Evolutionary conservation across 1,140 invertebrate species (phyloP), one percentile per base, ranked within the genome.

Genomic region (Rhizoglyphus robini): DNA sequence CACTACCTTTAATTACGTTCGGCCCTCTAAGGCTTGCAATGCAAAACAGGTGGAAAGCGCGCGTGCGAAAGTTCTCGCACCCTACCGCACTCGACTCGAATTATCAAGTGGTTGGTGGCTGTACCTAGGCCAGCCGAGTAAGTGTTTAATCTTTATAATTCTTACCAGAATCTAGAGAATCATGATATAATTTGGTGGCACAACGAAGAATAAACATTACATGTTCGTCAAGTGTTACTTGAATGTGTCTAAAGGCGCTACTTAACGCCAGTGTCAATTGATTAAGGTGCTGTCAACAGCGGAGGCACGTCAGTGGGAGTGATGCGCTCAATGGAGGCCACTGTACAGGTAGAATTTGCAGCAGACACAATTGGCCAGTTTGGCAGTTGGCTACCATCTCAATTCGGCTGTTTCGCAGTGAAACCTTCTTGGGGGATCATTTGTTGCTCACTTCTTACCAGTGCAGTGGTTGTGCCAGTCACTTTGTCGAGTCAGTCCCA

Each of bases 31-130:
- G 51, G 31, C 15, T 23, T 27, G 51, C 51, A 23, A 23, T 32
- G 27, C 58, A 30, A 60, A 34, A 63, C 61, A 63, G 61, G 61
- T 63, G 61, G 61, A 63, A 46, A 63, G 61, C 61, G 61, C 18
- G 61, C 13, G 30, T 20, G 20, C 58, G 29, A 60, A n/a, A n/a
- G n/a, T n/a, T n/a, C n/a, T n/a, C 36, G 18, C 36, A 41, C 8
- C 36, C 36, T 8, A 41, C 36, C 36, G 18, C 8, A 11, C 18
- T 18, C 18, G 36, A 11, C 8, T 41, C 18, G 36, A 11, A 8
- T 18, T 8, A 41, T 41, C 36, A 41, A 41, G 8, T 41, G 36
- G 36, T 41, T 41, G n/a, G n/a, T n/a, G n/a, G n/a, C n/a, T n/a
- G n/a, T n/a, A n/a, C n/a, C n/a, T n/a, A n/a, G n/a, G n/a, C n/a